A percentile compares a stretch with the other conserved stretches of the same genome.
Evolutionary conservation across 2,113 vertebrate genomes (phyloP).

Genomic region (Elephantulus edwardii): DNA sequence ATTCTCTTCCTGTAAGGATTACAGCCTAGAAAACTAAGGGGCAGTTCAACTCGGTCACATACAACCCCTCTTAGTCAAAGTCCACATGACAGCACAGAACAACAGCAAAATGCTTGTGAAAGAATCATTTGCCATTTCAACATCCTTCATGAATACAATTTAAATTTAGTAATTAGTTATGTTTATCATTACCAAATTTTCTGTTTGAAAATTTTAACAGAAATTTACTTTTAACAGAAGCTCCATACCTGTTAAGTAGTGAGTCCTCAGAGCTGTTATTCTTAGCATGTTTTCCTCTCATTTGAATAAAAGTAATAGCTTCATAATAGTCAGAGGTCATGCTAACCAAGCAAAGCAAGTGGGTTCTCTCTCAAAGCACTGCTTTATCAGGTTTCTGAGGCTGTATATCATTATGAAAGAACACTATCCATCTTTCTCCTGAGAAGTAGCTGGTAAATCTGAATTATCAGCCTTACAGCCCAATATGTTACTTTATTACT

Average conservation of each 20-base stretch:
- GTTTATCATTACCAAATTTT: not conserved
- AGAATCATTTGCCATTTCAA: not conserved
- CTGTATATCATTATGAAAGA: too few species aligned
- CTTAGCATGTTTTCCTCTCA: not conserved
- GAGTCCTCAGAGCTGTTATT: not conserved
- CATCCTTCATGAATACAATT: not conserved
- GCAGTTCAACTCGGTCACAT: not conserved
- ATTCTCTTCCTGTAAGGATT: not conserved
- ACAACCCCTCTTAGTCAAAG: not conserved
- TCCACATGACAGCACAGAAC: not conserved
- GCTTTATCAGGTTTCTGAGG: too few species aligned
- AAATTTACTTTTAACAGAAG: not conserved
- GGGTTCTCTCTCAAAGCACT: too few species aligned
- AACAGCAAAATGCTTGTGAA: not conserved
- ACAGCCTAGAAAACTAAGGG: not conserved
- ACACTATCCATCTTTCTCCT: too few species aligned
- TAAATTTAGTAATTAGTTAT: not conserved
- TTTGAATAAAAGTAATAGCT: not conserved
- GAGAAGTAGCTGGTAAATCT: too few species aligned
- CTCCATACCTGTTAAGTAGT: not conserved
- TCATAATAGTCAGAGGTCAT: not conserved
- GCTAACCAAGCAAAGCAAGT: too few species aligned
- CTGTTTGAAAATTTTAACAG: not conserved
- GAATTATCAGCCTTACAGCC: too few species aligned
- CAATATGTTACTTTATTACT: too few species aligned